Evolutionary conservation across 2,888 invertebrate species (phyloP), one percentile per base, ranked within the genome.

Genomic region (Carterocephalus palaemon): DNA sequence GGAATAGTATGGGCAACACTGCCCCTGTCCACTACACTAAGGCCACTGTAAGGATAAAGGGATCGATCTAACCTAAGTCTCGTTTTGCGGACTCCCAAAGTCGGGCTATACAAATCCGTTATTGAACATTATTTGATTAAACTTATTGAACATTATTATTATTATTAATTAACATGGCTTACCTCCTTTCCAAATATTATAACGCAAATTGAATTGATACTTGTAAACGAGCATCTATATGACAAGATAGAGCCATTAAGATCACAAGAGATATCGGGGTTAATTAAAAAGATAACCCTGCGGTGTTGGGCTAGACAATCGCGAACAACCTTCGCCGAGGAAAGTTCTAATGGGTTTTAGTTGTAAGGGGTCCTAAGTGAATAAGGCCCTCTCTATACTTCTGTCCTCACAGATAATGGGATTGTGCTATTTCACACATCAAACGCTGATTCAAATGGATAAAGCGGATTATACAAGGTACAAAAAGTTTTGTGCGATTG

Each of bases 301-400:
- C 13, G 41, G 22, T 22, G 29, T 5, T 8, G 6, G 10, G 36
- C 16, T 29, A 23, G 34, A 43, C 43, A 36, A 36, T 36, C 36
- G 36, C 19, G 13, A 17, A 17, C 23, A 32, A 8, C 13, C 22
- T n/a, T 19, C 9, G 20, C 22, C 9, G 20, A 28, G 6, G 34
- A 42, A 34, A 34, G 22, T 43, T 43, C 42, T 43, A 43, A 43
- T 42, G 42, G 42, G 13, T 34, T 42, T 42, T 42, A 34, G 42
- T 19, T 42, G 42, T 43, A 42, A n/a, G 10, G 20, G 34, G 42
- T 22, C 28, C 33, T n/a, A 22, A 9, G 19, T 40, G 23, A 40
- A 42, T 42, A 42, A 34, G 33, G 32, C 9, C n/a, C n/a, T n/a
- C n/a, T n/a, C 19, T 33, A 23, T 16, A 9, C 40, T 17, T 26